phyloP scores from a whole-genome alignment of 2,797 vertebrate genomes.

The Leptoclinus maculatus region DNA sequence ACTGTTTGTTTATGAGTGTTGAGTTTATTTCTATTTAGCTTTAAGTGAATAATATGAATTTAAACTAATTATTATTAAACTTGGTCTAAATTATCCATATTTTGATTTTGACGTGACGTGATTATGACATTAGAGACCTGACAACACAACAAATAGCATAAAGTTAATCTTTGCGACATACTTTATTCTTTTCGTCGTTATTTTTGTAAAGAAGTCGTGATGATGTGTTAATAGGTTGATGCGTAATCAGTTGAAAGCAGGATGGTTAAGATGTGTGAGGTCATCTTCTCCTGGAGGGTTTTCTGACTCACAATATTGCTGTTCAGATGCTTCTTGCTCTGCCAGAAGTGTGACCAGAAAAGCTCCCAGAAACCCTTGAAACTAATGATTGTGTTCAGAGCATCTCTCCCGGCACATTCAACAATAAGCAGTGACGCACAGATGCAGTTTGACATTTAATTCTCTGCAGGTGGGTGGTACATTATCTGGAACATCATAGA shows the following conservation, averaged over 20 bases:
- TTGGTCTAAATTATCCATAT: neutral
- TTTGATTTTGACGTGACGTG: too few relatives aligned
- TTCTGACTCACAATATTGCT: neutral
- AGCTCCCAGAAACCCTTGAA: neutral
- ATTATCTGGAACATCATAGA: conserved; percentile 21
- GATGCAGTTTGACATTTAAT: conserved; percentile 46
- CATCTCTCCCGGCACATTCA: neutral
- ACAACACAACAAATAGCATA: too few relatives aligned
- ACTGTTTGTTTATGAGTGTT: neutral
- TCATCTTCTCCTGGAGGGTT: neutral
- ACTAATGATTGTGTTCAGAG: neutral
- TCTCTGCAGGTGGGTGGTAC: conserved; percentile 31
- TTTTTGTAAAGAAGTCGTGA: too few relatives aligned
- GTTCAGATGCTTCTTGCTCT: neutral
- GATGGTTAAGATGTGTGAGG: neutral
- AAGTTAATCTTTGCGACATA: too few relatives aligned
- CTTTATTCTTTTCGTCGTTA: too few relatives aligned
- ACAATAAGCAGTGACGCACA: conserved; percentile 11
- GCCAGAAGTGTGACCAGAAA: neutral
- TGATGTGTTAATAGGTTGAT: too few relatives aligned
- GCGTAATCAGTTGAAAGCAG: too few relatives aligned
- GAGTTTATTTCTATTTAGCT: neutral
- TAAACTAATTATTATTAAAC: neutral
- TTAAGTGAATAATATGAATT: neutral
- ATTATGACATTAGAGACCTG: too few relatives aligned